phyloP scores from a whole-genome alignment of 2,797 vertebrate genomes.

The Coregonus suidteri region DNA sequence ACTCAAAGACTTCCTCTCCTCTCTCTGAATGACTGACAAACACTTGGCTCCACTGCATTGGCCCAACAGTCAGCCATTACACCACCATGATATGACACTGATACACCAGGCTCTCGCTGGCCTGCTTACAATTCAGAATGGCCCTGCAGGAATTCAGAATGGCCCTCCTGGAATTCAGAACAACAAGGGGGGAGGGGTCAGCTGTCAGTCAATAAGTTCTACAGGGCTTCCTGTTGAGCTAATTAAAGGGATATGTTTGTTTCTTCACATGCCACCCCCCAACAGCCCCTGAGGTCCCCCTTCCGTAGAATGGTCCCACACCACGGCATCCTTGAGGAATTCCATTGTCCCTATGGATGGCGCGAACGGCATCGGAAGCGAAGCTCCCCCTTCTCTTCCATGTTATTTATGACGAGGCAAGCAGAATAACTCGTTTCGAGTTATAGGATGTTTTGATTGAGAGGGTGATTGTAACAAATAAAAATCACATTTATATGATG shows the following conservation, averaged over 20 bases:
- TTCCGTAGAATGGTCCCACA: slow-evolving; percentile 9
- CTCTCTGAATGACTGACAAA: slow-evolving; percentile 73
- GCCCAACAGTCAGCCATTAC: slow-evolving; percentile 31
- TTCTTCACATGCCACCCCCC: slow-evolving; percentile 15
- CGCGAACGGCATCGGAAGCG: slow-evolving; percentile 3
- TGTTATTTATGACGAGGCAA: slow-evolving; percentile 3
- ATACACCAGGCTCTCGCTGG: slow-evolving; percentile 18
- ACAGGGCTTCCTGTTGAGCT: slow-evolving; percentile 45
- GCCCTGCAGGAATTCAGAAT: slow-evolving; percentile 48
- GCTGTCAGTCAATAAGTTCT: slow-evolving; percentile 33
- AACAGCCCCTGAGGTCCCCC: not conserved
- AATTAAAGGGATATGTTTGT: slow-evolving; percentile 15
- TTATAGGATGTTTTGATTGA: not conserved
- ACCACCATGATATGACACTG: slow-evolving; percentile 21
- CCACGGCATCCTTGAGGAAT: slow-evolving; percentile 28
- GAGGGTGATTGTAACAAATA: slow-evolving; percentile 15
- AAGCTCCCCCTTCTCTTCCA: slow-evolving; percentile 14
- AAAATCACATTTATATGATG: slow-evolving; percentile 1
- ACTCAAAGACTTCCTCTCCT: slow-evolving; percentile 88
- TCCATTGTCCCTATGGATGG: slow-evolving; percentile 29
- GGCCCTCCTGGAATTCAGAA: slow-evolving; percentile 43
- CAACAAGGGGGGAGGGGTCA: slow-evolving; percentile 22
- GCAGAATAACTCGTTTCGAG: slow-evolving; percentile 15
- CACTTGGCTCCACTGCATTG: not conserved
- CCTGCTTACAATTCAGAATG: slow-evolving; percentile 48